Evolutionary conservation across 2,888 invertebrate genomes (phyloP).

Genomic region (Phasia obesa): DNA sequence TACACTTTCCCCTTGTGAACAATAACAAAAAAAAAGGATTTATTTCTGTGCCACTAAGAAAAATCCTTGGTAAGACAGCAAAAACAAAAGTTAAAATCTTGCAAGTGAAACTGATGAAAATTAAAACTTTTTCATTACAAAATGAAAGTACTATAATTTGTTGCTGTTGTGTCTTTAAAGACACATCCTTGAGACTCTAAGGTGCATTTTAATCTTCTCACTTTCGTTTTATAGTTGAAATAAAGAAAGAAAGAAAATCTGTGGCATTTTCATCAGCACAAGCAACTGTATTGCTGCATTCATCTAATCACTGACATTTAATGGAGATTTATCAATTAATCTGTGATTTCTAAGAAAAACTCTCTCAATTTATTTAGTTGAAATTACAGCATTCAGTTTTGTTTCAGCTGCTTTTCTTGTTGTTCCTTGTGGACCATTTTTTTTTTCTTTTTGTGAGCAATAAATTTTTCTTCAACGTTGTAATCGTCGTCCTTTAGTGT

Average conservation of each 20-base stretch:
- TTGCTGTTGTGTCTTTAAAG: background rate
- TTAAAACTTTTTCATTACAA: constrained; percentile 23
- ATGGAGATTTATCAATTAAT: constrained; percentile 67
- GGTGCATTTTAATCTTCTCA: background rate
- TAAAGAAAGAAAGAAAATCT: background rate
- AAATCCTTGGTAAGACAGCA: background rate
- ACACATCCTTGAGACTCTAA: background rate
- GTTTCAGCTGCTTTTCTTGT: constrained; percentile 8
- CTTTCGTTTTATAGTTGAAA: constrained; percentile 9
- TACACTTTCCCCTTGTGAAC: too few relatives aligned
- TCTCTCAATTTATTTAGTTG: constrained; percentile 43
- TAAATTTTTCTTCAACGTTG: constrained; percentile 62
- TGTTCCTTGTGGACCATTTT: background rate
- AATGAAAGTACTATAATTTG: background rate
- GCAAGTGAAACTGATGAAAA: constrained; percentile 14
- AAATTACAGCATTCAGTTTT: constrained; percentile 36
- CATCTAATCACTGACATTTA: constrained; percentile 60
- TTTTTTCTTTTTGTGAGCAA: constrained; percentile 40
- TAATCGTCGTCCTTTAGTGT: constrained; percentile 54
- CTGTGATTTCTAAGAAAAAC: constrained; percentile 58
- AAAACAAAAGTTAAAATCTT: constrained; percentile 10
- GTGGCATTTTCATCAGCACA: constrained; percentile 6
- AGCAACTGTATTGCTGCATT: constrained; percentile 31
- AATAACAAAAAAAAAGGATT: too few relatives aligned
- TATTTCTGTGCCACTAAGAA: background rate